Base-by-base conservation (phyloP, 2,797 vertebrate species). In the Labroides dimidiatus region DNA sequence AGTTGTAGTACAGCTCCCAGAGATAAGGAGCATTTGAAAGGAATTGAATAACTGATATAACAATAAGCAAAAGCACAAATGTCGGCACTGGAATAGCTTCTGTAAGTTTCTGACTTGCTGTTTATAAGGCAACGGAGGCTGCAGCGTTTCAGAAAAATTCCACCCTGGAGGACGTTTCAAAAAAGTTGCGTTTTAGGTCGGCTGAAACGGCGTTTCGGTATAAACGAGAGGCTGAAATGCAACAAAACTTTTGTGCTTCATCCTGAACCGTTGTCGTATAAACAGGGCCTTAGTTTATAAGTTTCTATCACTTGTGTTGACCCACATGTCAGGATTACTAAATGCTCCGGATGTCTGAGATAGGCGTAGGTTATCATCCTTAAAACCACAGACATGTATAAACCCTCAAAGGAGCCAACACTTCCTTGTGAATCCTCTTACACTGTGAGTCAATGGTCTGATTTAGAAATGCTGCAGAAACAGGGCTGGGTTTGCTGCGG, bases 401-500 rank as follows among this genome's bases (percentile, higher is more conserved):
- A 44, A 63, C 59, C 39, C 13, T 0, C 42, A 23, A 10, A 42
- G 64, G 17, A 20, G 43, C 49, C 33, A 30, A 36, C 0, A 14
- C 30, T 59, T 66, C 30, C 43, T 58, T 24, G 4, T 33, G 21
- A 42, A 72, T 63, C 52, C 4, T 0, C 21, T 54, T 53, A 37
- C 39, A 63, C 37, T 4, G 59, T 37, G 19, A 63, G 20, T 63
- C 23, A 60, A 41, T 61, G 20, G 56, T 8, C 12, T 36, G 49
- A 15, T 64, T 48, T 47, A 12, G 43, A 41, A 53, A 12, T 56
- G 19, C 27, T 69, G n/a, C 20, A 48, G 17, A 72, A 65, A 70
- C 9, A 60, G 48, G 55, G 69, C 60, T 48, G 44, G 58, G 52
- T 48, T 15, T 6, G 3, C 65, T 36, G 55, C 3, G 44, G 65